Conservation (phyloP, 2,888 invertebrate species). For the Limenitis camilla region DNA sequence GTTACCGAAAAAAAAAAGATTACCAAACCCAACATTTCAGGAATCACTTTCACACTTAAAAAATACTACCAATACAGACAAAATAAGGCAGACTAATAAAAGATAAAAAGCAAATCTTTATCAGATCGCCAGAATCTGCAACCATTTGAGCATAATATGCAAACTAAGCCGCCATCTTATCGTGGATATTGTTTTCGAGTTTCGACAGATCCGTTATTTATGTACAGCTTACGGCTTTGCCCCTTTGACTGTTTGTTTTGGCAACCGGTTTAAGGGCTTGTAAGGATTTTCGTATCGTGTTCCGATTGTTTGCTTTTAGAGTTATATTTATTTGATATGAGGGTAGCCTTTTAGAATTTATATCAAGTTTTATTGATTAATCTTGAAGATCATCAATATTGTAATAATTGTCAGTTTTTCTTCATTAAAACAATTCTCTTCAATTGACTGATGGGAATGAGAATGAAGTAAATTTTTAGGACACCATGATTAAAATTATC, state of each 20-base stretch:
- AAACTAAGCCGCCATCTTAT: conserved; percentile 51
- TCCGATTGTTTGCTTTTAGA: conserved; percentile 12
- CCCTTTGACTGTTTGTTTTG: conserved; percentile 39
- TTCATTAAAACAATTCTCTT: too few species aligned
- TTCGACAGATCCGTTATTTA: conserved; percentile 68
- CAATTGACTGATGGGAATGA: too few species aligned
- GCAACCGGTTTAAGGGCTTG: conserved; percentile 40
- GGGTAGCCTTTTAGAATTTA: not conserved
- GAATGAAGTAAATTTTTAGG: too few species aligned
- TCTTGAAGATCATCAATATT: too few species aligned
- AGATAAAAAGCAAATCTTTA: not conserved
- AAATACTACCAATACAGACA: too few species aligned
- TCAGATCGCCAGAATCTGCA: conserved; percentile 7
- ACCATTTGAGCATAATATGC: conserved; percentile 32
- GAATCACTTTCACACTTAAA: too few species aligned
- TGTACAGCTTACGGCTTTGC: conserved; percentile 46
- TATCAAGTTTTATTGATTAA: too few species aligned
- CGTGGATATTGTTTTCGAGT: conserved; percentile 63
- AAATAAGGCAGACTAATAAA: not conserved
- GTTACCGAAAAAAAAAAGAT: too few species aligned
- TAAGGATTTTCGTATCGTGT: conserved; percentile 32
- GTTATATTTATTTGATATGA: conserved; percentile 6
- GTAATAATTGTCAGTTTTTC: too few species aligned
- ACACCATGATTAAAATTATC: too few species aligned
- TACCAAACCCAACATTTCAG: too few species aligned